Percentiles rank a stretch among this genome's conserved stretches.
phyloP scores from a whole-genome alignment of 2,797 vertebrate genomes.

The Enteromius thamalakanensis region DNA sequence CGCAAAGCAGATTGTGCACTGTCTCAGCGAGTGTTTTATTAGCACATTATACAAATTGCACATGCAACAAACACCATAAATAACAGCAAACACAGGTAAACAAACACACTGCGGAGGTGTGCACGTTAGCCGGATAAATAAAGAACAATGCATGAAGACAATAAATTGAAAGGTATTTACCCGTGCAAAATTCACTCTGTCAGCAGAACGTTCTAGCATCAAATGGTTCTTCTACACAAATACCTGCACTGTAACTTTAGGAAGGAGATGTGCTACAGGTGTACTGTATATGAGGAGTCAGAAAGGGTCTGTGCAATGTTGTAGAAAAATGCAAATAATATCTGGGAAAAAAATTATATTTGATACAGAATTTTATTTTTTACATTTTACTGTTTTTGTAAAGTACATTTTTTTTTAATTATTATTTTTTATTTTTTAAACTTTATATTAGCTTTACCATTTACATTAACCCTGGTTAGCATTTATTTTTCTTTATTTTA shows the following conservation, averaged over 20 bases:
- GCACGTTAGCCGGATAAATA: conserved; percentile 51
- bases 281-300: not conserved
- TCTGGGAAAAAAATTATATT: too few relatives aligned
- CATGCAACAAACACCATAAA: conserved; percentile 58
- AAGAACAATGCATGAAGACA: conserved; percentile 48
- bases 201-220: conserved; percentile 49
- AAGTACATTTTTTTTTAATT: not conserved
- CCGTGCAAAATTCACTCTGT: conserved; percentile 42
- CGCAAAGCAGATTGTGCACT: conserved; percentile 51
- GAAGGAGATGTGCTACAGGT: conserved; percentile 20
- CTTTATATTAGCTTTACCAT: not conserved
- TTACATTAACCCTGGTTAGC: not conserved
- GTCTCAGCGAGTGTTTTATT: conserved; percentile 56
- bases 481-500: too few relatives aligned
- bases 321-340: not conserved
- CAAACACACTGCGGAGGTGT: conserved; percentile 51
- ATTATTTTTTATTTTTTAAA: too few relatives aligned
- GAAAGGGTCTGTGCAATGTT: not conserved
- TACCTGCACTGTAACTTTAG: conserved; percentile 13
- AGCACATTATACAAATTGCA: conserved; percentile 63
- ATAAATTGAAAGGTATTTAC: conserved; percentile 52
- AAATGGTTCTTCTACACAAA: not conserved
- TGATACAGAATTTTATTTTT: not conserved
- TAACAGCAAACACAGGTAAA: conserved; percentile 55
- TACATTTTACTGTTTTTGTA: not conserved